phyloP scores from a whole-genome alignment of 2,113 vertebrate species.

The Equus quagga region DNA sequence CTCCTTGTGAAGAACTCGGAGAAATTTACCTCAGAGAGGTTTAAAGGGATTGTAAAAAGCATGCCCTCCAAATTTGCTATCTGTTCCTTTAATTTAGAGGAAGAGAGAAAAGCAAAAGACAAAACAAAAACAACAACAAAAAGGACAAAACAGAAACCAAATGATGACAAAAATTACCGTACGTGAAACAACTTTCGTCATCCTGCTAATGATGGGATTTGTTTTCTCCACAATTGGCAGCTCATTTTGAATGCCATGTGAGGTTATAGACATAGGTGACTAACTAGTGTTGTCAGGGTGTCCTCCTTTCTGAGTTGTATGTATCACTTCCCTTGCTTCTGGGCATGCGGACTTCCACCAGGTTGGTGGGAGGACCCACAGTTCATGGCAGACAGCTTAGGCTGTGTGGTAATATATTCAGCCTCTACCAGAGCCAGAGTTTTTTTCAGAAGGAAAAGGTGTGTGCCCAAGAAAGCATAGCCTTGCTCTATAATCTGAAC shows the following conservation, averaged over 20 bases:
- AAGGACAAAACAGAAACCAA: not conserved
- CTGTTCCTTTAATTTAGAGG: not conserved
- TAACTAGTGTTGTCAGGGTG: no score
- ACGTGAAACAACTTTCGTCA: not conserved
- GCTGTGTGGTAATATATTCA: not conserved
- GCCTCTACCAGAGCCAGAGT: not conserved
- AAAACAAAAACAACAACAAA: not conserved
- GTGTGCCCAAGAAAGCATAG: not conserved
- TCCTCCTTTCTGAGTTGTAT: not conserved
- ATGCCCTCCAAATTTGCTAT: not conserved
- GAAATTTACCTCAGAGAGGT: constrained; percentile 13
- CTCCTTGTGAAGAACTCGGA: constrained; percentile 78
- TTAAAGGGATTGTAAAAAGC: constrained; percentile 38
- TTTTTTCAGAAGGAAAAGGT: not conserved
- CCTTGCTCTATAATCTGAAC: not conserved
- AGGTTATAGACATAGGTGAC: no score
- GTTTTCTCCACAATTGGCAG: not conserved
- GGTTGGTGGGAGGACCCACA: fast-evolving
- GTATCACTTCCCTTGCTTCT: not conserved
- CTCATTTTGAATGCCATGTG: not conserved
- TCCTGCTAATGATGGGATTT: not conserved
- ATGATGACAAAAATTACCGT: not conserved
- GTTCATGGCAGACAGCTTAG: fast-evolving
- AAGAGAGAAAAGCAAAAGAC: not conserved
- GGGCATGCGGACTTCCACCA: not conserved